A percentile compares a stretch with the other conserved stretches of the same genome.
These are phyloP conservation scores for Mesocentrotus franciscanus DNA, from an alignment of 53 echinoderm and acorn worm genomes.

Conservation along the genomic window DNA sequence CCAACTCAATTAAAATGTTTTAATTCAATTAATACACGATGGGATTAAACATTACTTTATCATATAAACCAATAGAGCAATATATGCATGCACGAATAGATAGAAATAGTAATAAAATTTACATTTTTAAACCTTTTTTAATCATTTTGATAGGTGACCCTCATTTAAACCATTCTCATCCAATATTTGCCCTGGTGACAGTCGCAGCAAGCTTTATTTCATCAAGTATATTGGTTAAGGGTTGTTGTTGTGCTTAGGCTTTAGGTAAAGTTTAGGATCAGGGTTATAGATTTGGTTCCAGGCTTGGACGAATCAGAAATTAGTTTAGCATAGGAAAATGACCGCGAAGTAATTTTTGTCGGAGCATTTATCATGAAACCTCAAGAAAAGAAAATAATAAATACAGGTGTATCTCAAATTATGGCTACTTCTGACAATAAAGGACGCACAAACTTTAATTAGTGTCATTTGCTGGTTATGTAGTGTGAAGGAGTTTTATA, in stretches of 20 bases:
- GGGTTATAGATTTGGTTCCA: no score
- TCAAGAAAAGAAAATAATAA: not conserved
- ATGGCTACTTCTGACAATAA: not conserved
- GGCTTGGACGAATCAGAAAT: no score
- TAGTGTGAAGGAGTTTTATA: no score
- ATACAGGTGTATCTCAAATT: not conserved
- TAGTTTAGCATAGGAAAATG: no score
- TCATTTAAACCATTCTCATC: not conserved
- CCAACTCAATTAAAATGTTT: not conserved
- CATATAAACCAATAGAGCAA: not conserved
- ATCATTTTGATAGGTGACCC: not conserved
- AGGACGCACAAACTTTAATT: not conserved
- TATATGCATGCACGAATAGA: not conserved
- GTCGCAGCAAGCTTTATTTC: no score
- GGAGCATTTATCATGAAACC: no score
- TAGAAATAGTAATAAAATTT: not conserved
- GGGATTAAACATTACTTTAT: not conserved
- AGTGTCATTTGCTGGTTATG: no score
- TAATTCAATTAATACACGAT: not conserved
- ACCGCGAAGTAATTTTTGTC: no score
- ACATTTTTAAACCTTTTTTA: not conserved
- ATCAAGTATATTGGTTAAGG: no score
- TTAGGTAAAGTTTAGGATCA: no score
- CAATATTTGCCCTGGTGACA: no score
- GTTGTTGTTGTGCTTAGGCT: no score